phyloP scores from a whole-genome alignment of 2,113 vertebrate genomes.

The Corythaixoides concolor region DNA sequence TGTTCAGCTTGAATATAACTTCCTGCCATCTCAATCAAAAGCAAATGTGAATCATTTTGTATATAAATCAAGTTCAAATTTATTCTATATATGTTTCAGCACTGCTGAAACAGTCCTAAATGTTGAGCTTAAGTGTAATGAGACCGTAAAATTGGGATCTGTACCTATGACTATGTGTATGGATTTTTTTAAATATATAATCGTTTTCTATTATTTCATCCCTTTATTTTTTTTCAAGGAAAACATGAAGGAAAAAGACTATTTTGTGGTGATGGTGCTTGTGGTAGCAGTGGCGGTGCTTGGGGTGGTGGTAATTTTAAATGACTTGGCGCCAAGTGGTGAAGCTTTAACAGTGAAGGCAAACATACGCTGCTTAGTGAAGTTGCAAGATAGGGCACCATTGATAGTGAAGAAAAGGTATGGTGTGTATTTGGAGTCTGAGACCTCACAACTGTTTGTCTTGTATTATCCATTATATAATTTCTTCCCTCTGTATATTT shows the following conservation, averaged over 20 bases:
- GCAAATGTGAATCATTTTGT: neutral
- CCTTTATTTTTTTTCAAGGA: neutral
- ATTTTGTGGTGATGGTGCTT: no score
- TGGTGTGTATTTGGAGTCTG: neutral
- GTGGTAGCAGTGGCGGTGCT: no score
- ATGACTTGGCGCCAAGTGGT: neutral
- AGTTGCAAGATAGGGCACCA: neutral
- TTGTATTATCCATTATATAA: neutral
- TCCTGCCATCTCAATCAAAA: neutral
- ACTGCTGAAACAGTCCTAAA: neutral
- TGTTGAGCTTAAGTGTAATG: neutral
- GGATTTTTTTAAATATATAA: neutral
- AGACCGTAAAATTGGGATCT: neutral
- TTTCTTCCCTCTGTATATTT: neutral
- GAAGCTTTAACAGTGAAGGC: neutral
- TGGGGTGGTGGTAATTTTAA: neutral
- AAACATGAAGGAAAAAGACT: neutral
- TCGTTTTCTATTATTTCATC: neutral
- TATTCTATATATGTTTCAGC: neutral
- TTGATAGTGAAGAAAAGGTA: neutral
- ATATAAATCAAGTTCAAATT: neutral
- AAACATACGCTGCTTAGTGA: neutral
- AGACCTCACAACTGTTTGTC: neutral
- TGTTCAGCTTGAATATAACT: neutral
- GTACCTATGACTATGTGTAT: neutral